phyloP scores from a whole-genome alignment of 2,888 invertebrate species.

The Drosophila bunnanda region DNA sequence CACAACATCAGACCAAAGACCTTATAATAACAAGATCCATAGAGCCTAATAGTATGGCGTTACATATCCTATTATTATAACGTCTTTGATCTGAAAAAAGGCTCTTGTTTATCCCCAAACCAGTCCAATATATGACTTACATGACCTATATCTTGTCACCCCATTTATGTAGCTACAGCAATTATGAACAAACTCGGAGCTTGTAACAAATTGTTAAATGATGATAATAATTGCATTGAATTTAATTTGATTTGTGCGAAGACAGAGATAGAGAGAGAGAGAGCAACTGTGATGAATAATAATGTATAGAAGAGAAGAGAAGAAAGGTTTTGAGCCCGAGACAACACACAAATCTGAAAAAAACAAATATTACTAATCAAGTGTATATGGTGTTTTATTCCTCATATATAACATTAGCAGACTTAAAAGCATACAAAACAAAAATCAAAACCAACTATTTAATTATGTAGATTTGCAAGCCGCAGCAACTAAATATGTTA shows the following conservation, averaged over 20 bases:
- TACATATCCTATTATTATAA: background rate
- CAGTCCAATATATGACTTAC: constrained; percentile 1
- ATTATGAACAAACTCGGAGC: constrained; percentile 60
- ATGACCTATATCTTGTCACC: constrained; percentile 7
- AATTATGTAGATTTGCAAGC: constrained; percentile 57
- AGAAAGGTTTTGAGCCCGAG: constrained; percentile 51
- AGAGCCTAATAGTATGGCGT: background rate
- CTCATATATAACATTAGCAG: constrained; percentile 59
- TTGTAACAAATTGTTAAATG: constrained; percentile 75
- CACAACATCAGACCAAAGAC: background rate
- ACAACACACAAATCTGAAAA: constrained; percentile 55
- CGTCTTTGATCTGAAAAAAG: background rate
- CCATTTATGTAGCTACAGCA: constrained; percentile 25
- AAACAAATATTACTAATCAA: constrained; percentile 67
- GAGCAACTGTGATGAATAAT: constrained; percentile 74
- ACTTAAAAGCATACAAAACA: constrained; percentile 38
- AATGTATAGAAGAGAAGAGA: constrained; percentile 56
- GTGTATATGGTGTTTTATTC: constrained; percentile 80
- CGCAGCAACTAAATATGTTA: constrained; percentile 57
- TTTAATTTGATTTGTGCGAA: constrained; percentile 67
- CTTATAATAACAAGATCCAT: background rate
- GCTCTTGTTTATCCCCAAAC: constrained; percentile 10
- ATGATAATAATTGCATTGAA: constrained; percentile 75
- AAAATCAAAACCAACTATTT: constrained; percentile 55
- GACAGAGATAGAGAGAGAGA: constrained; percentile 54